Percentiles rank a stretch among this genome's conserved stretches.
Conservation (phyloP, 2,888 invertebrate species). For the Apamea monoglypha region DNA sequence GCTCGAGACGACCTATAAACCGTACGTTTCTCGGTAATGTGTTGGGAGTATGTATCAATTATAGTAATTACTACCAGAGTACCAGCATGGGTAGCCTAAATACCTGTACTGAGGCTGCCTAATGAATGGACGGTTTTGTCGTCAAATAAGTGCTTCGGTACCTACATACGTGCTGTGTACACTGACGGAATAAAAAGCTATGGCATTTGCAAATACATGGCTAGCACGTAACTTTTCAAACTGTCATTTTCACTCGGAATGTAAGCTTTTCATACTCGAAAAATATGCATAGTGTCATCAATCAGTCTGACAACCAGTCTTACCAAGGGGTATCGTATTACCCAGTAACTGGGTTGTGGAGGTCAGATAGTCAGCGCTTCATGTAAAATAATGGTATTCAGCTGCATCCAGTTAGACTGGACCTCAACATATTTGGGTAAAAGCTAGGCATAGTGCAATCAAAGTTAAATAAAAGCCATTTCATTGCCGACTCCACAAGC, state of each 20-base stretch:
- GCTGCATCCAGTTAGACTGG: not conserved
- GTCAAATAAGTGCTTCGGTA: conserved; percentile 29
- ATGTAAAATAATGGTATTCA: not conserved
- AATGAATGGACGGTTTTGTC: conserved; percentile 52
- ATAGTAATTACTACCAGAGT: conserved; percentile 66
- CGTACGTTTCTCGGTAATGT: conserved; percentile 62
- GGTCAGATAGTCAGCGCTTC: too few relatives aligned
- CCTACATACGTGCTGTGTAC: not conserved
- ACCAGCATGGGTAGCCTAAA: conserved; percentile 67
- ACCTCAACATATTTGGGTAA: not conserved
- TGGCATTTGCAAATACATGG: not conserved
- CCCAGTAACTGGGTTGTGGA: not conserved
- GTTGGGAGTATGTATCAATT: conserved; percentile 63
- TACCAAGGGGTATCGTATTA: not conserved
- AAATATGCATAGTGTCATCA: not conserved
- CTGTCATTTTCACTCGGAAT: not conserved
- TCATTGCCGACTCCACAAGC: not conserved
- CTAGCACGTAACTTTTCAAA: not conserved
- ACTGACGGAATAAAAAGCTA: not conserved
- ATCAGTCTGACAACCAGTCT: not conserved
- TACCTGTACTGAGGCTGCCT: conserved; percentile 55
- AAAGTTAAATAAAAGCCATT: not conserved
- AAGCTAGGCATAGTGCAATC: not conserved
- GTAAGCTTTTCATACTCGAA: not conserved
- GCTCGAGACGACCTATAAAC: conserved; percentile 33